These are phyloP conservation scores for Hypsibius dujardini DNA, from an alignment of 1,140 invertebrate species.

Conservation along the genomic window DNA sequence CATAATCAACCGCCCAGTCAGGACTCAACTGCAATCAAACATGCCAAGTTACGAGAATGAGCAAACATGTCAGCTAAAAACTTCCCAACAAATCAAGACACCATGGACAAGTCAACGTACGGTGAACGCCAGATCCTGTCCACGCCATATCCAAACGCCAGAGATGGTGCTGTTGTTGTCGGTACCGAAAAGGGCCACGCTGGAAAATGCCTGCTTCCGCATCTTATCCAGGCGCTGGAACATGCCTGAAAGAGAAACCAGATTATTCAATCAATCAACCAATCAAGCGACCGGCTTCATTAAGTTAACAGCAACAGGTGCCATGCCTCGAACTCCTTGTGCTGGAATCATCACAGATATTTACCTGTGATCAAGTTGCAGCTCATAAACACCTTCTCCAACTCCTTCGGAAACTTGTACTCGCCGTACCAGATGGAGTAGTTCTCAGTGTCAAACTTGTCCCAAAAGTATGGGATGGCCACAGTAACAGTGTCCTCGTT, in stretches of 20 bases:
- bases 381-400: slow-evolving; percentile 82
- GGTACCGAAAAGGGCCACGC: slow-evolving; percentile 74
- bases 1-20: slow-evolving; percentile 93
- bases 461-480: slow-evolving; percentile 94
- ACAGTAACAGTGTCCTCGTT: slow-evolving; percentile 73
- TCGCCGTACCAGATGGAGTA: slow-evolving; percentile 94
- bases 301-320: no score
- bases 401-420: slow-evolving; percentile 87
- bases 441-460: slow-evolving; percentile 87
- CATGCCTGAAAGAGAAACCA: slow-evolving; percentile 48
- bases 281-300: no score
- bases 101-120: slow-evolving; percentile 36
- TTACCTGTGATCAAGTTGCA: slow-evolving; percentile 76
- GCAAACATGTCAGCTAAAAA: not conserved
- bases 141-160: slow-evolving; percentile 90
- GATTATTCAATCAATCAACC: slow-evolving; percentile 21
- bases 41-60: not conserved
- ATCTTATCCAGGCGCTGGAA: slow-evolving; percentile 94
- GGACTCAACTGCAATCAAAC: slow-evolving; percentile 48
- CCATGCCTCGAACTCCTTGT: slow-evolving; percentile 20
- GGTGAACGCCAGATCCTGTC: slow-evolving; percentile 75
- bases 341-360: slow-evolving; percentile 25
- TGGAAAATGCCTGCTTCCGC: slow-evolving; percentile 86
- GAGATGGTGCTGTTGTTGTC: slow-evolving; percentile 83
- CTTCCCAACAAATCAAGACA: not conserved